Conservation (phyloP, 1,140 invertebrate species). For the Cotesia glomerata region DNA sequence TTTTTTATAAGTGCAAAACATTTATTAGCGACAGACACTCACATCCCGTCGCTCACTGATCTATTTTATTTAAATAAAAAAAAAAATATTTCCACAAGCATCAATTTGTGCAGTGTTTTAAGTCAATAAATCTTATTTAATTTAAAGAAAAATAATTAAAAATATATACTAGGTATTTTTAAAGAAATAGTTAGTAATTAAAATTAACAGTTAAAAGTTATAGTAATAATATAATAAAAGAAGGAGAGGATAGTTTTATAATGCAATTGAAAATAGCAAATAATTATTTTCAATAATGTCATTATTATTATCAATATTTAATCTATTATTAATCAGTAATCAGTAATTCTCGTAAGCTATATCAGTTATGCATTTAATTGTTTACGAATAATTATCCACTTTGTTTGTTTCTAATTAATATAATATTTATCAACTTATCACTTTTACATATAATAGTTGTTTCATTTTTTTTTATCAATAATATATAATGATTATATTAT, state of each 20-base stretch:
- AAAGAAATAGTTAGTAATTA: constrained; percentile 8
- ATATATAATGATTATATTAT: constrained; percentile 47
- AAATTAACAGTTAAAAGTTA: constrained; percentile 7
- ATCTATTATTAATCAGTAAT: constrained; percentile 25
- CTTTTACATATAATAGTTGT: constrained; percentile 45
- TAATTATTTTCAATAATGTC: constrained; percentile 8
- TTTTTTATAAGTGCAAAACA: not conserved
- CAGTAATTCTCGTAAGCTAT: constrained; percentile 35
- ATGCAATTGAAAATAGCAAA: constrained; percentile 12
- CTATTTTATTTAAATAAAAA: constrained; percentile 10
- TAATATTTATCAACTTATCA: constrained; percentile 56
- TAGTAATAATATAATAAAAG: constrained; percentile 14
- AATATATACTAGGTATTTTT: not conserved
- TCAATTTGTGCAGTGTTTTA: constrained; percentile 36
- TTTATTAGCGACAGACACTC: constrained; percentile 11
- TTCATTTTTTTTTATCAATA: constrained; percentile 43
- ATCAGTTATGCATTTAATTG: constrained; percentile 31
- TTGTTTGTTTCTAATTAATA: constrained; percentile 22
- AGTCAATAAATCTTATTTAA: constrained; percentile 11
- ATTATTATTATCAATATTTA: constrained; percentile 26
- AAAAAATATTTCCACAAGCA: constrained; percentile 14
- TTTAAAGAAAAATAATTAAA: no score
- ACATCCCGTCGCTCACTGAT: constrained; percentile 5
- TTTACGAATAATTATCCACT: constrained; percentile 35
- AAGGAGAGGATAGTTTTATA: not conserved